A percentile compares a stretch with the other conserved stretches of the same genome.
Conservation (phyloP, 2,113 vertebrate species). For the Lamprotornis superbus region DNA sequence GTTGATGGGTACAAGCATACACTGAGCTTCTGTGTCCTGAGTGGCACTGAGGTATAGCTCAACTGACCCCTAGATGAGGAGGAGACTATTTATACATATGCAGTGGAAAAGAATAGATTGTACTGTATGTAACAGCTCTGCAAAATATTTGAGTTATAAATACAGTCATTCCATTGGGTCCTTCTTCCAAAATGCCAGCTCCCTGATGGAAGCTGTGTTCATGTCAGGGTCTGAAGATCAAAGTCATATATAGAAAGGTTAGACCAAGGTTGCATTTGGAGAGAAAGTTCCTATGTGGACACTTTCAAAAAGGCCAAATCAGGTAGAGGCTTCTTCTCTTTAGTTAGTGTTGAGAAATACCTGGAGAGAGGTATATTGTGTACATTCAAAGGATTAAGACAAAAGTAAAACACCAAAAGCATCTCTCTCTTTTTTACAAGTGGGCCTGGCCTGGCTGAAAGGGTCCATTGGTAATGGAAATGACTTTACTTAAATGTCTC, state of each 20-base stretch:
- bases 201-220: neutral
- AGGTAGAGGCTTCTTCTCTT: neutral
- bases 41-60: neutral
- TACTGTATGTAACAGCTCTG: conserved; percentile 33
- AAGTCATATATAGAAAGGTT: neutral
- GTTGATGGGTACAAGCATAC: neutral
- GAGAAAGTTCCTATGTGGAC: neutral
- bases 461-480: neutral
- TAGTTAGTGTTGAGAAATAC: neutral
- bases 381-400: neutral
- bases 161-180: neutral
- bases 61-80: neutral
- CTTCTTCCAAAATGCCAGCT: neutral
- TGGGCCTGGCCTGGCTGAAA: neutral
- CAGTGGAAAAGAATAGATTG: conserved; percentile 27
- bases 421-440: neutral
- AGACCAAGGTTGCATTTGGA: neutral
- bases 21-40: neutral
- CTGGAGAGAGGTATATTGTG: neutral
- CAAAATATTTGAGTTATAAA: conserved; percentile 22
- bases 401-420: neutral
- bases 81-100: conserved; percentile 35
- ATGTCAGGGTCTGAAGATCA: neutral
- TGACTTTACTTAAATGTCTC: neutral
- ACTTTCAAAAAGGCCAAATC: neutral